These are phyloP conservation scores for Rhynchophorus ferrugineus DNA, from an alignment of 1,140 invertebrate genomes.

Conservation along the genomic window DNA sequence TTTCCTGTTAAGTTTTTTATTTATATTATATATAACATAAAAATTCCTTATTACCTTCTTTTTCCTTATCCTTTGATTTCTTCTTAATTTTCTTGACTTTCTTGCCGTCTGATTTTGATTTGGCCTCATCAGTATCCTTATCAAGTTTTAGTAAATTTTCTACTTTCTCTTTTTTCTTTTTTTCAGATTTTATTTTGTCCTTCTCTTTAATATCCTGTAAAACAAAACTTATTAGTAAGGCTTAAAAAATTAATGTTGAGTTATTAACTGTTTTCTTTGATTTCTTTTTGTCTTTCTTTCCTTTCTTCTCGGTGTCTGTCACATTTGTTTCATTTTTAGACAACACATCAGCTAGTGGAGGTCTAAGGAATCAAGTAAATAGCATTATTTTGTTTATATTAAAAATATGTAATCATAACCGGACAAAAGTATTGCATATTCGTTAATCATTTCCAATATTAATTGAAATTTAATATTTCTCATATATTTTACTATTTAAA, in stretches of 20 bases:
- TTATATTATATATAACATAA: background rate
- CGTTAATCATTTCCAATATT: no score
- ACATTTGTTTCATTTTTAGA: constrained; percentile 4
- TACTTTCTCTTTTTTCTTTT: constrained; percentile 28
- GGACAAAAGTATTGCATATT: no score
- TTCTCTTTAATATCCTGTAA: constrained; percentile 33
- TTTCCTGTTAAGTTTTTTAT: constrained; percentile 36
- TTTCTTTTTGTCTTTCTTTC: constrained; percentile 18
- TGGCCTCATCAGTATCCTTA: constrained; percentile 21
- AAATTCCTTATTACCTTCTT: constrained; percentile 36
- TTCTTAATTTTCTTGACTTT: constrained; percentile 41
- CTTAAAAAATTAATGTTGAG: constrained; percentile 3
- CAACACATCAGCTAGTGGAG: constrained; percentile 14
- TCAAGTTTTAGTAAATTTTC: constrained; percentile 22
- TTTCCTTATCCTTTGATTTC: constrained; percentile 41
- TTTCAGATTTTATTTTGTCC: constrained; percentile 37
- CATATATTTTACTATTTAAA: no score
- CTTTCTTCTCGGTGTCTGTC: background rate
- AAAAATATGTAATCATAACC: no score
- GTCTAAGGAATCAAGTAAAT: constrained; percentile 9
- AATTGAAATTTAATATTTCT: constrained; percentile 1
- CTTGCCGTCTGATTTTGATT: constrained; percentile 37
- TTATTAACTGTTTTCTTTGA: constrained; percentile 15
- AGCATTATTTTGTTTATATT: no score
- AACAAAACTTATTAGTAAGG: background rate